phyloP scores from a whole-genome alignment of 2,888 invertebrate genomes.

The Periphyllus acericola region DNA sequence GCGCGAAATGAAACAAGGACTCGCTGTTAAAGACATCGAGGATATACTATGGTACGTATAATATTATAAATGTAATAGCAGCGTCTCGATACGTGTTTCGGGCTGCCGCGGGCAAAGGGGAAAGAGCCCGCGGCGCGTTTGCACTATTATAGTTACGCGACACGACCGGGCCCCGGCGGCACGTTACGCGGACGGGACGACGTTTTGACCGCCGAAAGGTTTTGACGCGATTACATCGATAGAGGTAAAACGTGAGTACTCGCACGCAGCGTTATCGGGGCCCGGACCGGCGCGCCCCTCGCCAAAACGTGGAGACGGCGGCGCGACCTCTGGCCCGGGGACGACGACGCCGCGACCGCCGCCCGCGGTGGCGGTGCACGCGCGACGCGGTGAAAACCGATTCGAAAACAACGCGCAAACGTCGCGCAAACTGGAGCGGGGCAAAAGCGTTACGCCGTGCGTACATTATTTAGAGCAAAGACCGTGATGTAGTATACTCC shows the following conservation, averaged over 20 bases:
- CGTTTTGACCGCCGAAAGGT: slow-evolving; percentile 26
- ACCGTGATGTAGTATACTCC: too few relatives aligned
- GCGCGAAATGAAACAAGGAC: too few relatives aligned
- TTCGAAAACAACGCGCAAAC: not conserved
- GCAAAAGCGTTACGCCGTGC: not conserved
- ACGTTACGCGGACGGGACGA: not conserved
- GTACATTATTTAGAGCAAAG: too few relatives aligned
- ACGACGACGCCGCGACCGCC: not conserved
- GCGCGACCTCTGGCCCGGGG: not conserved
- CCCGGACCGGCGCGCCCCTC: slow-evolving; percentile 2
- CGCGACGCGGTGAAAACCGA: not conserved
- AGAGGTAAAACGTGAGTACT: slow-evolving; percentile 38
- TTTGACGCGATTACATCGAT: slow-evolving; percentile 45
- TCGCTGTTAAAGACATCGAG: too few relatives aligned
- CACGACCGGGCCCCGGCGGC: not conserved
- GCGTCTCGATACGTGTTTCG: too few relatives aligned
- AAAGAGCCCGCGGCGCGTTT: not conserved
- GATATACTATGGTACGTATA: too few relatives aligned
- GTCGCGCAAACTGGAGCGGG: not conserved
- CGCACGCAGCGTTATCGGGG: slow-evolving; percentile 17
- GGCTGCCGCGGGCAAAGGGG: too few relatives aligned
- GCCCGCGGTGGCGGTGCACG: not conserved
- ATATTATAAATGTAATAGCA: too few relatives aligned
- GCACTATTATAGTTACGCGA: not conserved
- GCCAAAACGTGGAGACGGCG: slow-evolving; percentile 1